Evolutionary conservation across 2,888 invertebrate species (phyloP).

Genomic region (Brachyopa scutellaris): DNA sequence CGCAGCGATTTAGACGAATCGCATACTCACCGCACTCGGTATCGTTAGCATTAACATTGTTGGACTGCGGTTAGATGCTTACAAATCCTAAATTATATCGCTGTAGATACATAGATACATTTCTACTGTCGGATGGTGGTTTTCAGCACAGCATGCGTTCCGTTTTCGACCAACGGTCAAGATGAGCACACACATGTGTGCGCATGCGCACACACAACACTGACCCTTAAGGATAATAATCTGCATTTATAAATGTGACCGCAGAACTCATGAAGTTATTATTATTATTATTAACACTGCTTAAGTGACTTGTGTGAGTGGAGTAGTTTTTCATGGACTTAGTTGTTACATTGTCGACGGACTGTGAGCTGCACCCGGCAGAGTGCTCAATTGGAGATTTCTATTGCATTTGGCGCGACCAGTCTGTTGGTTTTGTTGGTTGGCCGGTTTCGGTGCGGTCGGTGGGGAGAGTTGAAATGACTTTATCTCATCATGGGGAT

Average conservation of each 20-base stretch:
- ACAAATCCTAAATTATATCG: conserved; percentile 69
- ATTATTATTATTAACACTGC: conserved; percentile 71
- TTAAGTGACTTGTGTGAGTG: conserved; percentile 70
- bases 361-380: conserved; percentile 33
- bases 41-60: conserved; percentile 11
- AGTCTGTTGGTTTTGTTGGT: not conserved
- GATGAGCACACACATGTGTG: not conserved
- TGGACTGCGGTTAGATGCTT: conserved; percentile 44
- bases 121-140: not conserved
- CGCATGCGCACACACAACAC: conserved; percentile 9
- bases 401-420: conserved; percentile 26
- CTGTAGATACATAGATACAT: conserved; percentile 43
- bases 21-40: conserved; percentile 54
- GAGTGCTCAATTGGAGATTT: conserved; percentile 48
- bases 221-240: conserved; percentile 70
- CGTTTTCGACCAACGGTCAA: conserved; percentile 23
- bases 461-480: conserved; percentile 8
- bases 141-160: conserved; percentile 2
- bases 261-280: conserved; percentile 72
- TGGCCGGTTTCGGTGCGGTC: not conserved
- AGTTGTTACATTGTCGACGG: conserved; percentile 19
- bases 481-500: conserved; percentile 32
- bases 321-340: conserved; percentile 58
- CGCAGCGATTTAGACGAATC: conserved; percentile 70
- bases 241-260: conserved; percentile 69